Evolutionary conservation across 2,797 vertebrate genomes (phyloP).

Genomic region (Phalanger gymnotis): DNA sequence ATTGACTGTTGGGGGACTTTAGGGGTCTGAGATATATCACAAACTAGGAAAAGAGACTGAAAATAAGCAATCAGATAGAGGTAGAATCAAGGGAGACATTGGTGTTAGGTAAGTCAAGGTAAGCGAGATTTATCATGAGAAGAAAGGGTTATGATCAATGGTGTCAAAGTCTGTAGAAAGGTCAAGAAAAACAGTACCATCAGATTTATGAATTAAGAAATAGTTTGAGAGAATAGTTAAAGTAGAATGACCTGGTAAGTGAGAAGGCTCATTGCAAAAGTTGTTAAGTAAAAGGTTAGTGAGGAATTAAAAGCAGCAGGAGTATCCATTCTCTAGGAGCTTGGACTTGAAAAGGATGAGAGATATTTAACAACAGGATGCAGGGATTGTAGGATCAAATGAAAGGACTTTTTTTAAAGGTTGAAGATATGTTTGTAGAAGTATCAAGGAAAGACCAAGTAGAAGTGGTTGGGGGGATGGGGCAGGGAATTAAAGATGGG

Average conservation of each 20-base stretch:
- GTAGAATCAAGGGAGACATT: not conserved
- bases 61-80: not conserved
- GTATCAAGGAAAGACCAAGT: not conserved
- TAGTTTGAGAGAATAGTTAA: not conserved
- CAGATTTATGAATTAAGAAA: not conserved
- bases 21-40: not conserved
- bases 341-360: not conserved
- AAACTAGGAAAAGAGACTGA: not conserved
- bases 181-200: not conserved
- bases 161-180: not conserved
- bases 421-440: not conserved
- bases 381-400: not conserved
- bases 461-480: not conserved
- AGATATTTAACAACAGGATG: not conserved
- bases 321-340: not conserved
- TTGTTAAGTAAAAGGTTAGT: not conserved
- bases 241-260: not conserved
- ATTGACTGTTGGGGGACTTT: not conserved
- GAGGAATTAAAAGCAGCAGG: not conserved
- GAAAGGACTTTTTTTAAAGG: not conserved
- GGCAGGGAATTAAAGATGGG: not conserved
- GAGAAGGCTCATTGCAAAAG: not conserved
- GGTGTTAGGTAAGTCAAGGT: not conserved
- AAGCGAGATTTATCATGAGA: not conserved
- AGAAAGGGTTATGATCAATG: not conserved